Evolutionary conservation across 2,888 invertebrate species (phyloP), one percentile per base, ranked within the genome.

Genomic region (Gasteruption jaculator): DNA sequence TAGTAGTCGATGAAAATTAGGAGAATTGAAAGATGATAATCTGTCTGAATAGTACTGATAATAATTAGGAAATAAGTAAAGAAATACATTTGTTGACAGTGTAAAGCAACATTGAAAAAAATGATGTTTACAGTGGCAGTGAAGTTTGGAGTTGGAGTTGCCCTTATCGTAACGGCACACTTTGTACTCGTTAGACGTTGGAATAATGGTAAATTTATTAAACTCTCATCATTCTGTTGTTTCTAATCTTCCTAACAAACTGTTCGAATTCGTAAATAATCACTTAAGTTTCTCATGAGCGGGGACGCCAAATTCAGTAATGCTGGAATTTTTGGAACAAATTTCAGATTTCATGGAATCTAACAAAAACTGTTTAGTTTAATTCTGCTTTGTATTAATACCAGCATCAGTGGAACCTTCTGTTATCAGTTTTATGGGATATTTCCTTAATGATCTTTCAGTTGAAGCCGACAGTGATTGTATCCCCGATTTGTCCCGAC

Each of bases 141-240:
- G 77, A 90, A 87, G 79, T 78, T 89, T 76, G 82, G 81, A 73
- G 84, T 90, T 74, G 90, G 90, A 72, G 80, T 85, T 72, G 86
- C 87, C 67, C 80, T 90, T 71, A 81, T 88, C 74, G 79, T 83
- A 72, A 87, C 88, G 71, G 89, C 89, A 65, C 86, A 88, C 76
- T 82, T 86, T 74, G 86, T 89, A 71, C 81, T 90, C 74, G 81
- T 86, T 74, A 85, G 83, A 76, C 82, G 82, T 74, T 78, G 78
- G 77, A 79, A 80, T 69, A 79, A 82, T 73, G 84, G 85, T 85
- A 81, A 79, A 81, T 82, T 38, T 46, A 38, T n/a, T n/a, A n/a
- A n/a, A n/a, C n/a, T 10, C 15, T 12, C 20, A 22, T 5, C 24
- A 45, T 35, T 20, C 31, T 36, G 24, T 31, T 37, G 44, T 31